These are phyloP conservation scores for Sebastes iracundus DNA, from an alignment of 2,797 vertebrate species.

Conservation along the genomic window DNA sequence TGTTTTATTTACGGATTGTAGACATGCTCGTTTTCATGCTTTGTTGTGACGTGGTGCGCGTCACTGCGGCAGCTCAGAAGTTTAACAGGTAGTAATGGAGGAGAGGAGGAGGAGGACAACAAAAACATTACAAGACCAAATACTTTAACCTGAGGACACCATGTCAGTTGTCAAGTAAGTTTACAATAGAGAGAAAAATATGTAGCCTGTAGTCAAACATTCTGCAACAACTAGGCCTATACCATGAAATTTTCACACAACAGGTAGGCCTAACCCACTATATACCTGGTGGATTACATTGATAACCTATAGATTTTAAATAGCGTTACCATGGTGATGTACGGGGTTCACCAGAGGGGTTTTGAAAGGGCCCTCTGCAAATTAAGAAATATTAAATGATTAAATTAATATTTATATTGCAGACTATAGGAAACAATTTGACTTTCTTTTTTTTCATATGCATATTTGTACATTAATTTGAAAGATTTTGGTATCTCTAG, in stretches of 20 bases:
- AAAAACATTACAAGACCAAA: neutral
- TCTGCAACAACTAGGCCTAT: neutral
- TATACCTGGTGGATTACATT: neutral
- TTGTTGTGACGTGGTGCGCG: conserved; percentile 68
- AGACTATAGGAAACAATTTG: neutral
- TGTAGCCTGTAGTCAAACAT: neutral
- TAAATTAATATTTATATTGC: neutral
- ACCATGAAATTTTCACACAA: neutral
- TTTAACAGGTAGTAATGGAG: conserved; percentile 19
- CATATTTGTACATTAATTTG: neutral
- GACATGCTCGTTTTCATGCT: conserved; percentile 57
- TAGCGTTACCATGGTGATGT: too few species aligned
- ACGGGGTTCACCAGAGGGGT: too few species aligned
- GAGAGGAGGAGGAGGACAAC: neutral
- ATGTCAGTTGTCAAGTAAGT: neutral
- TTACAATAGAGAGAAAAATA: neutral
- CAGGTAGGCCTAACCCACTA: too few species aligned
- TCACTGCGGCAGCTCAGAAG: conserved; percentile 29
- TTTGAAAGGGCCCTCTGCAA: too few species aligned
- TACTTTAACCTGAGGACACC: neutral
- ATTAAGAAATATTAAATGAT: too few species aligned
- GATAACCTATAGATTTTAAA: neutral
- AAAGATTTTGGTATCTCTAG: neutral
- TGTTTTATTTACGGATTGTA: conserved; percentile 71
- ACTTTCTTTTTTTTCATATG: neutral